phyloP scores from a whole-genome alignment of 2,113 vertebrate species.

The Cyrtonyx montezumae region DNA sequence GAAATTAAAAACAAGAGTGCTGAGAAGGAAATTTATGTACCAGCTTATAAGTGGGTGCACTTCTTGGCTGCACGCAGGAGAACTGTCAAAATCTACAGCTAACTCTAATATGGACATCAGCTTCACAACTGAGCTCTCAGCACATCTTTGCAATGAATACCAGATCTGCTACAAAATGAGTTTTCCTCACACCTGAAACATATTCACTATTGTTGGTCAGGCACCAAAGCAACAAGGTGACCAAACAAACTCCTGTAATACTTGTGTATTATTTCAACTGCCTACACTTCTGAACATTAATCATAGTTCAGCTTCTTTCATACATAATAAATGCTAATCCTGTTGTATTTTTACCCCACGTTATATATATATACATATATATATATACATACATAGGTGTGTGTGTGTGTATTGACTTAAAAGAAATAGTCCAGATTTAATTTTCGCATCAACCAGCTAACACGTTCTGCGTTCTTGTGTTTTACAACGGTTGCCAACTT shows the following conservation, averaged over 20 bases:
- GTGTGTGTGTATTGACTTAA: not conserved
- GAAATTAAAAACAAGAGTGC: not conserved
- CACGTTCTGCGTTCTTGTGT: not conserved
- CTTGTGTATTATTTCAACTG: not conserved
- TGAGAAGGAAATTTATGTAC: not conserved
- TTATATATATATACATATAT: not conserved
- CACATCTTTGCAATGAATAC: not conserved
- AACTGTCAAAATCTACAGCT: not conserved
- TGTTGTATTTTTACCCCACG: not conserved
- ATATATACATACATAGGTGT: too few relatives aligned
- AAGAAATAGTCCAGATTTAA: not conserved
- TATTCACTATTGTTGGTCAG: not conserved
- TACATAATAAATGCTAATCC: accelerated
- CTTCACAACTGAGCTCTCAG: not conserved
- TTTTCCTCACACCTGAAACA: not conserved
- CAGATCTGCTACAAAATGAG: not conserved
- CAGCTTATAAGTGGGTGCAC: not conserved
- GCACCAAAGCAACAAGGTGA: not conserved
- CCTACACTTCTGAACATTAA: not conserved
- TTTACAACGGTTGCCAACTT: not conserved
- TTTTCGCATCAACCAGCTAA: not conserved
- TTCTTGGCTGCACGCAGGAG: not conserved
- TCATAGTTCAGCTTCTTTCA: not conserved
- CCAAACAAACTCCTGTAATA: not conserved
- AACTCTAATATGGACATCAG: not conserved